Evolutionary conservation across 1,140 invertebrate species (phyloP), one percentile per base, ranked within the genome.

Genomic region (Drosophila saltans): DNA sequence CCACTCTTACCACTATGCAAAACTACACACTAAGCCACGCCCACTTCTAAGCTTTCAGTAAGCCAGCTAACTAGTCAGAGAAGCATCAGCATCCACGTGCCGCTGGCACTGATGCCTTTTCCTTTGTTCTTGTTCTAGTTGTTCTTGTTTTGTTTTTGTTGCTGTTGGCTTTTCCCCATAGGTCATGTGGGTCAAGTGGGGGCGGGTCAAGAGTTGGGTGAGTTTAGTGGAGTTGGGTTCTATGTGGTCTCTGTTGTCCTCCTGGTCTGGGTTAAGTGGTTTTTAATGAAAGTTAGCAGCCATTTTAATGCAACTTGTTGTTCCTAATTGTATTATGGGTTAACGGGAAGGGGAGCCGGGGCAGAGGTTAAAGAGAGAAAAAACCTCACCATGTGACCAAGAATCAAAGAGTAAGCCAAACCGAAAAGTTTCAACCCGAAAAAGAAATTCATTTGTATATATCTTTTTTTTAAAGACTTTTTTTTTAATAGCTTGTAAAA

Each of bases 251-350:
- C 69, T 55, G 69, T 71, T 88, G 83, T 78, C 80, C 76, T 78
- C 80, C 76, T 73, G 67, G 67, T 75, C 69, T 74, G 77, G 84
- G 80, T 84, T 88, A 88, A 88, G 85, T 88, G 84, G 80, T 78
- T 88, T 88, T 88, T 88, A 88, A 88, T 88, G 84, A 88, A 88
- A 88, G 84, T 88, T 88, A 85, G 80, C 81, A 88, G 86, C 80
- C 84, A 84, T 66, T 89, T 89, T 75, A 80, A 83, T 90, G 84
- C 77, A 85, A 84, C 80, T 88, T 83, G 73, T 83, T 80, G 77
- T 80, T 77, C 77, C 64, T 74, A 88, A 79, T 89, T 80, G 71
- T 72, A 77, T 62, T 78, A 80, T 58, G 63, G 55, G 28, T 45
- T 21, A 63, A 55, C 16, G 43, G 63, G 66, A 45, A 33, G 16